Evolutionary conservation across 2,797 vertebrate genomes (phyloP).

Genomic region (Muraenolepis orangiensis): DNA sequence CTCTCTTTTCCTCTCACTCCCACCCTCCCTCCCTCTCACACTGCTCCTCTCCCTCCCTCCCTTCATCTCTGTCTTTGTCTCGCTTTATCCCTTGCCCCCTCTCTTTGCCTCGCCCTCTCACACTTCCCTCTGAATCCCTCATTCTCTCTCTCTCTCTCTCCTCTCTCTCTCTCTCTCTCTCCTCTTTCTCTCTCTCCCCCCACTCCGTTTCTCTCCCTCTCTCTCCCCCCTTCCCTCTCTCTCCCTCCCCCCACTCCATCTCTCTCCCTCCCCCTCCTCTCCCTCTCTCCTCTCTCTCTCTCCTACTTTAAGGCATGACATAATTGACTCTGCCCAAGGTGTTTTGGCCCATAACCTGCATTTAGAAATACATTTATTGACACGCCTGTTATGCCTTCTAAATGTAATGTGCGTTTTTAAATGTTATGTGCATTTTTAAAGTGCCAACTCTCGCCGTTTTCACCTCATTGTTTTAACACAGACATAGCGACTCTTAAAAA

Average conservation of each 20-base stretch:
- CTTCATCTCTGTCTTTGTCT: neutral
- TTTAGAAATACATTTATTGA: conserved; percentile 4
- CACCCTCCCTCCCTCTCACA: neutral
- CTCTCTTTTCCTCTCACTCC: neutral
- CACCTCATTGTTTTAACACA: neutral
- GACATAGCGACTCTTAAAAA: neutral
- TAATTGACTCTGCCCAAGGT: conserved; percentile 44
- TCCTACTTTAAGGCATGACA: conserved; percentile 29
- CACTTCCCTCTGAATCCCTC: no score
- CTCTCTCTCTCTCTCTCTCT: neutral
- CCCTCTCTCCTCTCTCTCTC: neutral
- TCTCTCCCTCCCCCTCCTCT: conserved; percentile 8
- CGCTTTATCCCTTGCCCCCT: neutral
- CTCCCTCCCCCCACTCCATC: conserved; percentile 12
- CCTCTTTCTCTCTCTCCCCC: no score
- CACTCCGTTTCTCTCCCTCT: conserved; percentile 9
- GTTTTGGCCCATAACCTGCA: conserved; percentile 36
- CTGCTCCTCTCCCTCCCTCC: neutral
- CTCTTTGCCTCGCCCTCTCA: no score
- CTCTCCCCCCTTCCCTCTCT: conserved; percentile 4
- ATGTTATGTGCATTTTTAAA: conserved; percentile 20
- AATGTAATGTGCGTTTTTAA: no score
- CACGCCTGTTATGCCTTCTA: conserved; percentile 4
- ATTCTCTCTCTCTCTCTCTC: no score
- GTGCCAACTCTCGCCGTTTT: neutral